Evolutionary conservation across 2,797 vertebrate species (phyloP).

Genomic region (Macrochelys suwanniensis): DNA sequence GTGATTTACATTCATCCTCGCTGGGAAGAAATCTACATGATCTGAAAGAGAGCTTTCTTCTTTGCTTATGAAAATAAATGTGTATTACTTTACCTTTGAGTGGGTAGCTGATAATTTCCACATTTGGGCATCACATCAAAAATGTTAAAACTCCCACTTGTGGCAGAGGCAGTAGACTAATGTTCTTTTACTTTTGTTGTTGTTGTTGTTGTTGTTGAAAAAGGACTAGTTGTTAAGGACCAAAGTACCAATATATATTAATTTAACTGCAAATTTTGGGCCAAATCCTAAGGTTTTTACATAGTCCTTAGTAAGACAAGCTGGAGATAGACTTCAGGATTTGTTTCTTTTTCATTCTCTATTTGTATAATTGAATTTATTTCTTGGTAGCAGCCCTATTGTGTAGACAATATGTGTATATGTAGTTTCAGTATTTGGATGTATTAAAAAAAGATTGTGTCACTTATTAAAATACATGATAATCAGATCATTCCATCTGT

Average conservation of each 20-base stretch:
- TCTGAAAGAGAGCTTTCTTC: neutral
- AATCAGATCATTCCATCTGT: neutral
- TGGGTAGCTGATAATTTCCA: neutral
- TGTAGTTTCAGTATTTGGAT: neutral
- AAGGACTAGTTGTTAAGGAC: neutral
- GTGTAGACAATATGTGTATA: neutral
- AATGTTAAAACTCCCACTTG: neutral
- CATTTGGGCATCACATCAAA: neutral
- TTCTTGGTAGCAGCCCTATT: neutral
- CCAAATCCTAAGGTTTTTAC: neutral
- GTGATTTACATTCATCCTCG: neutral
- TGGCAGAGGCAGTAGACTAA: neutral
- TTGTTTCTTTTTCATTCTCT: neutral
- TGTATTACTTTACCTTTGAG: neutral
- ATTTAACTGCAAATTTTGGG: neutral
- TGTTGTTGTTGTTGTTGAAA: neutral
- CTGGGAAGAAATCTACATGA: neutral
- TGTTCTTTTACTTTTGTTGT: neutral
- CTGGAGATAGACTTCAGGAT: neutral
- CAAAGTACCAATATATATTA: neutral
- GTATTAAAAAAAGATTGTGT: neutral
- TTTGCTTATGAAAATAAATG: neutral
- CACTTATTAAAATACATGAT: neutral
- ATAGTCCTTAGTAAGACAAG: neutral
- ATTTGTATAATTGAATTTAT: neutral